Evolutionary conservation across 2,113 vertebrate species (phyloP), one percentile per base, ranked within the genome.

Genomic region (Podilymbus podiceps): DNA sequence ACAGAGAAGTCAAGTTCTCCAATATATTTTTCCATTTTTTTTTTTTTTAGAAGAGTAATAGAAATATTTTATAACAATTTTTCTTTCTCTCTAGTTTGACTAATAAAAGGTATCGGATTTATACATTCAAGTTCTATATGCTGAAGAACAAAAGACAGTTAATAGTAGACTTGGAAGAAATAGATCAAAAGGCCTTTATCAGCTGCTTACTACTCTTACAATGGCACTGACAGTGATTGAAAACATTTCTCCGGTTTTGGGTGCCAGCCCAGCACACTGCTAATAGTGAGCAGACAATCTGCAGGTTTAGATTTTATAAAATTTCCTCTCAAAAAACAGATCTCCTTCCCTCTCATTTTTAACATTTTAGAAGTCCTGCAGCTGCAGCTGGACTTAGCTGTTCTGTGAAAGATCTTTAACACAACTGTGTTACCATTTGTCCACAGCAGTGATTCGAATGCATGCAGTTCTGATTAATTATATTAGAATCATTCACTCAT

Each of bases 111-210:
- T 38, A 17, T 47, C 68, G 14, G 23, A 91, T 56, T 80, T 73
- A 66, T 53, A 81, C 12, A 72, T 85, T 85, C 28, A 33, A 69
- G 69, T 84, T 84, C 35, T 28, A 14, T 62, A 85, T 80, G 31
- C 9, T 85, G 35, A 90, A 69, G 74, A 52, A 82, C 55, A 81
- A 93, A 94, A 89, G 30, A 28, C 40, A 47, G 20, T 64, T 78
- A 91, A 92, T 69, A 67, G 63, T n/a, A 93, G 24, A 8, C 31
- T 85, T 90, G 60, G 79, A 89, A 93, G 46, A 71, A 88, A 76
- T 16, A 92, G 84, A 91, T 90, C 60, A 81, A 92, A 93, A 71
- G 38, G 14, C n/a, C 69, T 89, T 94, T 96, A 94, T 96, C 87
- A 90, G 69, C 42, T 93, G 68, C 66, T 86, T 95, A 50, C 25